Conservation (phyloP, 2,113 vertebrate species). For the Ailurus styani region DNA sequence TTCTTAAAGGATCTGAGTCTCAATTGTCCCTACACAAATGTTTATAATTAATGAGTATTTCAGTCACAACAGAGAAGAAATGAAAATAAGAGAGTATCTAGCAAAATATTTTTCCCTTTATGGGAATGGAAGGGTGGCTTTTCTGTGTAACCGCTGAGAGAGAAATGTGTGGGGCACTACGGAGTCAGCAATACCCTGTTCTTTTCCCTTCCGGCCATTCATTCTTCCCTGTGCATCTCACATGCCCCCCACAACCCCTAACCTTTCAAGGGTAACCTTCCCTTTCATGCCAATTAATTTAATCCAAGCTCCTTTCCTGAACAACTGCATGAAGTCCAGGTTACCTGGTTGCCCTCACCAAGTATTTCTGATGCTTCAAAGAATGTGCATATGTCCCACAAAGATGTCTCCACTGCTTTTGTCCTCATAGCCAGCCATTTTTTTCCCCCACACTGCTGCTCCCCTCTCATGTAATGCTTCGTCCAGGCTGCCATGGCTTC, state of each 20-base stretch:
- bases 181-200: neutral
- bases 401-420: neutral
- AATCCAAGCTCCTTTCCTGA: neutral
- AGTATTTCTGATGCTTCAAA: neutral
- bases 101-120: neutral
- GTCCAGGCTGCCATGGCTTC: neutral
- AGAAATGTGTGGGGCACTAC: neutral
- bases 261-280: neutral
- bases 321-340: neutral
- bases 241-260: neutral
- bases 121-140: neutral
- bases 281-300: neutral
- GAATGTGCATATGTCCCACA: neutral
- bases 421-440: neutral
- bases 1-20: neutral
- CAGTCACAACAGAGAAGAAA: neutral
- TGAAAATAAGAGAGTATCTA: neutral
- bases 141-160: neutral
- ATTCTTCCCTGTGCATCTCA: neutral
- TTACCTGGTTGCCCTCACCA: neutral
- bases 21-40: neutral
- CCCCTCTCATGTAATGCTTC: neutral
- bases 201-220: neutral
- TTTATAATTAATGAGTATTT: neutral
- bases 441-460: neutral